Evolutionary conservation across 2,797 vertebrate species (phyloP).

Genomic region (Pampus argenteus): DNA sequence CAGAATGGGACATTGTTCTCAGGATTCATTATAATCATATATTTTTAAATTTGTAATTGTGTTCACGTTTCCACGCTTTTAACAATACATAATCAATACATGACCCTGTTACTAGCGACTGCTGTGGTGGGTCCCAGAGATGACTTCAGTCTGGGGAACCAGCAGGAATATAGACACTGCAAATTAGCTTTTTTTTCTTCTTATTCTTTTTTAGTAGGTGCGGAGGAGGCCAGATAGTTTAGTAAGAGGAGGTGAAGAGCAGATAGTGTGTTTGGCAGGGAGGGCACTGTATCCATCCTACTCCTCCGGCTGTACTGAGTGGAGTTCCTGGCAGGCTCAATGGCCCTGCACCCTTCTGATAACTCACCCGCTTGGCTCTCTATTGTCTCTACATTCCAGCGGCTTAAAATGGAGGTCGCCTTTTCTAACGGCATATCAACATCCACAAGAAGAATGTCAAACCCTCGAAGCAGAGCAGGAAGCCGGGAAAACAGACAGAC

Average conservation of each 20-base stretch:
- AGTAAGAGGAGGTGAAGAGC: constrained; percentile 36
- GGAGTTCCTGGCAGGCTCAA: constrained; percentile 53
- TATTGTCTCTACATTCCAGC: constrained; percentile 66
- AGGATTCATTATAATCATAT: constrained; percentile 10
- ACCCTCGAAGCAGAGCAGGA: constrained; percentile 13
- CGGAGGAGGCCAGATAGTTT: constrained; percentile 44
- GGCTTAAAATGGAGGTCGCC: constrained; percentile 57
- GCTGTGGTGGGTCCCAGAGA: constrained; percentile 5
- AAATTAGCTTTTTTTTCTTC: constrained; percentile 16
- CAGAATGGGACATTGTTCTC: not conserved
- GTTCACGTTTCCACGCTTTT: not conserved
- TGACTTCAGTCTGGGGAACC: constrained; percentile 14
- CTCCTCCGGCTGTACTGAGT: constrained; percentile 56
- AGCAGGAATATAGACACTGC: constrained; percentile 26
- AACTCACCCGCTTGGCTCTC: constrained; percentile 56
- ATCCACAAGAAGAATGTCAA: constrained; percentile 45
- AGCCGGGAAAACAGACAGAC: constrained; percentile 9
- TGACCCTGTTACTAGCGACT: not conserved
- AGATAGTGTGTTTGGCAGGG: constrained; percentile 48
- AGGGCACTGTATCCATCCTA: constrained; percentile 42
- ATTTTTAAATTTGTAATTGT: not conserved
- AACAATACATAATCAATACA: no score
- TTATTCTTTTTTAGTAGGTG: constrained; percentile 29
- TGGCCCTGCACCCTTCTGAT: constrained; percentile 59
- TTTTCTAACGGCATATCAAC: constrained; percentile 42